Percentiles rank a stretch among this genome's conserved stretches.
phyloP scores from a whole-genome alignment of 2,113 vertebrate species.

The Suncus etruscus region DNA sequence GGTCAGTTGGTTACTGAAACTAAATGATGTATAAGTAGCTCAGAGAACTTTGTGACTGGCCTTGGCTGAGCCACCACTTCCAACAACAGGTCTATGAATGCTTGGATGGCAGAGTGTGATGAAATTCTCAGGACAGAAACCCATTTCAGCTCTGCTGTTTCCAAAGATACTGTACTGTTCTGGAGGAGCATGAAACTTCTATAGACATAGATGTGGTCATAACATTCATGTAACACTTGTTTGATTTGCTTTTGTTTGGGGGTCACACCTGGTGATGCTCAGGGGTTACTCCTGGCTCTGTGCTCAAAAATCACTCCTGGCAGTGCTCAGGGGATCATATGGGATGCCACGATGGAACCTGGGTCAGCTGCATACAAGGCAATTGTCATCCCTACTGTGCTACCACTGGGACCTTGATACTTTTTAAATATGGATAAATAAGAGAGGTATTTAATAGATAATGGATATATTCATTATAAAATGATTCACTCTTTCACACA shows the following conservation, averaged over 20 bases:
- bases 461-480: background rate
- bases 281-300: too few species aligned
- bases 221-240: background rate
- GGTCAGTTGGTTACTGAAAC: background rate
- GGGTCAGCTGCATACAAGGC: too few species aligned
- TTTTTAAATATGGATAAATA: background rate
- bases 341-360: too few species aligned
- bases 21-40: background rate
- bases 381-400: too few species aligned
- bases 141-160: background rate
- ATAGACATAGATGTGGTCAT: background rate
- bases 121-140: background rate
- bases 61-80: background rate
- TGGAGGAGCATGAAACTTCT: background rate
- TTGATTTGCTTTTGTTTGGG: too few species aligned
- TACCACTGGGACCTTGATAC: too few species aligned
- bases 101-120: background rate
- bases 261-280: too few species aligned
- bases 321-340: too few species aligned
- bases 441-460: background rate
- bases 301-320: too few species aligned
- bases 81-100: background rate
- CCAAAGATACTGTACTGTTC: background rate
- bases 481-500: background rate
- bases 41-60: background rate